Evolutionary conservation across 2,888 invertebrate species (phyloP).

Genomic region (Brachycybe producta): DNA sequence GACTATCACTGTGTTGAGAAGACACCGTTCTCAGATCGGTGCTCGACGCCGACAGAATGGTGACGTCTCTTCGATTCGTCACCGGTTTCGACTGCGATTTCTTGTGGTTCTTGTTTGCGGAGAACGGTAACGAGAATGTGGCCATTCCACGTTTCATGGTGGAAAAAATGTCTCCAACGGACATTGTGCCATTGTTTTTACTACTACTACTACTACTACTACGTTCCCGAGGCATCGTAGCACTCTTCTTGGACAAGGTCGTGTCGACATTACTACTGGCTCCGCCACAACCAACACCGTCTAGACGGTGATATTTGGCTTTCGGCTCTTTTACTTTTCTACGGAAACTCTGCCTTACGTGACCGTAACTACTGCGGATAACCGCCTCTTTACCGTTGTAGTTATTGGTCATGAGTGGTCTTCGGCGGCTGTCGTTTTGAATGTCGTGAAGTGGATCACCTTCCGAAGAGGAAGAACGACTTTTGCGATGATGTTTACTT

Average conservation of each 20-base stretch:
- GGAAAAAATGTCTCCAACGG: constrained; percentile 8
- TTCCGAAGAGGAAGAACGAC: no score
- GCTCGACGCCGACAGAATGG: constrained; percentile 4
- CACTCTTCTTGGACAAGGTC: no score
- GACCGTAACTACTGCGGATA: constrained; percentile 6
- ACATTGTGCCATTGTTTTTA: constrained; percentile 1
- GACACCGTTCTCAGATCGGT: neutral
- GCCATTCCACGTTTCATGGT: constrained; percentile 12
- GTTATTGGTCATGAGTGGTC: no score
- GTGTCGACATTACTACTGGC: no score
- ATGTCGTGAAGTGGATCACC: no score
- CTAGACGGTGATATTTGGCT: constrained; percentile 2
- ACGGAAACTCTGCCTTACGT: constrained; percentile 3
- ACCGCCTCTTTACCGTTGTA: constrained; percentile 9
- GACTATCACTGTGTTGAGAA: neutral
- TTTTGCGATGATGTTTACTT: no score
- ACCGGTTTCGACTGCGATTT: neutral
- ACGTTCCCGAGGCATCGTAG: neutral
- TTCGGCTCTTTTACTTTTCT: constrained; percentile 4
- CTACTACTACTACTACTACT: neutral
- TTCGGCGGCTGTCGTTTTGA: no score
- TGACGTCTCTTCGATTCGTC: neutral
- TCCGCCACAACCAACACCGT: neutral
- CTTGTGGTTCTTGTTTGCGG: neutral
- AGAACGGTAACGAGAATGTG: constrained; percentile 6